Percentiles rank a stretch among this genome's conserved stretches.
Evolutionary conservation across 2,888 invertebrate species (phyloP).

Genomic region (Nomada flava): DNA sequence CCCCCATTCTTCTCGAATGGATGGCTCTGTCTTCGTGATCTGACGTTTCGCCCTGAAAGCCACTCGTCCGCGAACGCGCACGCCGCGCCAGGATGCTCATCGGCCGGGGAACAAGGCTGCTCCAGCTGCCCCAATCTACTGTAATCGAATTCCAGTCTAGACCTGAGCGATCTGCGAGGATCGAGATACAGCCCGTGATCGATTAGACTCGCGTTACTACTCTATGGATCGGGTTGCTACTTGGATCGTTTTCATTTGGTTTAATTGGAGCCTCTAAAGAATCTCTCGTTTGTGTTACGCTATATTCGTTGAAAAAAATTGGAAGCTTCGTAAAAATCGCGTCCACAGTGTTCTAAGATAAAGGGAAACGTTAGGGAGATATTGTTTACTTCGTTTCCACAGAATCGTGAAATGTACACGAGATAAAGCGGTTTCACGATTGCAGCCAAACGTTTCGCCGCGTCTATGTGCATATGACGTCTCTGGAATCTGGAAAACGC

Average conservation of each 20-base stretch:
- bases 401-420: no score
- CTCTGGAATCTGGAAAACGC: background rate
- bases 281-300: no score
- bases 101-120: conserved; percentile 34
- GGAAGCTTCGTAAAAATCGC: no score
- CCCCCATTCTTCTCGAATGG: conserved; percentile 71
- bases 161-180: conserved; percentile 23
- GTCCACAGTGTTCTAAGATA: no score
- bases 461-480: no score
- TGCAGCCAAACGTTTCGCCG: no score
- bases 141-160: conserved; percentile 66
- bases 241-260: background rate
- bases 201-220: conserved; percentile 34
- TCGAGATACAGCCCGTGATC: conserved; percentile 41
- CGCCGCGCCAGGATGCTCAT: conserved; percentile 47
- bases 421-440: no score
- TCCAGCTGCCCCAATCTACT: conserved; percentile 56
- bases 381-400: no score
- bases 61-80: conserved; percentile 47
- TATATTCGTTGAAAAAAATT: no score
- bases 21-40: conserved; percentile 80
- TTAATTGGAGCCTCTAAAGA: background rate
- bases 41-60: conserved; percentile 74
- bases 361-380: no score
- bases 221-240: no score